Percentiles rank a stretch among this genome's conserved stretches.
Conservation (phyloP, 2,797 vertebrate genomes). For the Bufotes viridis region DNA sequence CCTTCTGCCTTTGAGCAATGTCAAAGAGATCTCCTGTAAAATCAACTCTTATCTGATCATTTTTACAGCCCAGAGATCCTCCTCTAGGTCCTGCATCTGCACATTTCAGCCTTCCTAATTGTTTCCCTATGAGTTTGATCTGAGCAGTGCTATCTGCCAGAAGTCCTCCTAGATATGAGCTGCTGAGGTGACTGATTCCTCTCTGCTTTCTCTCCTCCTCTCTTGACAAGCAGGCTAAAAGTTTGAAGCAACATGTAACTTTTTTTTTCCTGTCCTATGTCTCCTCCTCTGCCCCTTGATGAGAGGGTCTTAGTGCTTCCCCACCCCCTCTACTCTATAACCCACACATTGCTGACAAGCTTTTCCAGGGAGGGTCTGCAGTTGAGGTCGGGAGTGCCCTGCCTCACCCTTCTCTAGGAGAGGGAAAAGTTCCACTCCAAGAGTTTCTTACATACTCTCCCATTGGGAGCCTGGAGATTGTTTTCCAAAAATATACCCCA, state of each 20-base stretch:
- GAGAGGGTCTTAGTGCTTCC: slow-evolving; percentile 64
- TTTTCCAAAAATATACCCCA: slow-evolving; percentile 56
- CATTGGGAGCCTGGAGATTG: slow-evolving; percentile 35
- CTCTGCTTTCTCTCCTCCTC: background rate
- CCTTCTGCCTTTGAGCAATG: background rate
- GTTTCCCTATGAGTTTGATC: slow-evolving; percentile 37
- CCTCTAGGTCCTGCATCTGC: slow-evolving; percentile 36
- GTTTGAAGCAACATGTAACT: slow-evolving; percentile 32
- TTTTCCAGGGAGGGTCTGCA: slow-evolving; percentile 46
- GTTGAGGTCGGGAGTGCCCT: background rate
- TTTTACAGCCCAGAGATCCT: slow-evolving; percentile 15
- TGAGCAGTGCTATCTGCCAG: slow-evolving; percentile 28
- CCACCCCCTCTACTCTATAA: slow-evolving; percentile 36
- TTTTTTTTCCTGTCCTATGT: slow-evolving; percentile 42
- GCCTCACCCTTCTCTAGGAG: slow-evolving; percentile 23
- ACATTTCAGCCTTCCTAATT: slow-evolving; percentile 49
- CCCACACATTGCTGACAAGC: slow-evolving; percentile 48
- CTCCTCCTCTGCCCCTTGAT: slow-evolving; percentile 46
- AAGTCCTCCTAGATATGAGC: slow-evolving; percentile 19
- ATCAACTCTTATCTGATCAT: slow-evolving; percentile 13
- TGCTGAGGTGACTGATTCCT: slow-evolving; percentile 24
- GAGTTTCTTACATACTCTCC: slow-evolving; percentile 47
- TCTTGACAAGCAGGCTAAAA: background rate
- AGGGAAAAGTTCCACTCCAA: slow-evolving; percentile 48
- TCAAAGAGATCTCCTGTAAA: background rate